Base-by-base conservation (phyloP, 1,140 invertebrate species). In the Liolophura sinensis region DNA sequence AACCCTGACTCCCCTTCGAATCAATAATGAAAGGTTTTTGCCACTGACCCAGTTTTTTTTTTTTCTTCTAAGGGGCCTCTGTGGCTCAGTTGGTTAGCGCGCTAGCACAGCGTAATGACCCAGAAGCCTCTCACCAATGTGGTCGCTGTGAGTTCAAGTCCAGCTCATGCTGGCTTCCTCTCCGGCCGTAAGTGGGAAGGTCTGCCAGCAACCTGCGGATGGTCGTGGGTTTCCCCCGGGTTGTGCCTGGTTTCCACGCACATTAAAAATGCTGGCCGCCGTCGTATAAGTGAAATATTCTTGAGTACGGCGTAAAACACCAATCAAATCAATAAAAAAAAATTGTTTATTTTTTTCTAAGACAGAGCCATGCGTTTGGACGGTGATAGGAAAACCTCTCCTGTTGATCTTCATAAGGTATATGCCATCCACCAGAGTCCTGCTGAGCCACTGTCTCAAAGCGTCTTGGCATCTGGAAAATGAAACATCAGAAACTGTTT, bases 381-480 rank as follows among this genome's bases (percentile, higher is more conserved):
- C 47, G n/a, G 12, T 57, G 54, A 50, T 47, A 61, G 54, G 46
- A 24, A 14, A 9, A 22, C 57, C 47, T 63, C 22, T 27, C 20
- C 16, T 31, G 49, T 6, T 50, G 55, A 31, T 64, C 65, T 40
- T 64, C 40, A 27, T 67, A 67, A n/a, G 69, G 69, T 16, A 71
- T 60, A 51, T 71, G 69, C 69, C 69, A 71, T 16, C 69, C 69
- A 60, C 31, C 31, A 0, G 51, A n/a, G 27, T 58, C 50, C 46
- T 64, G 56, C 27, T 68, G 65, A 31, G 65, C 60, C 0, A 51
- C 62, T 1, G 60, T 68, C 11, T 67, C 62, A 48, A 64, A 65
- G 54, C 48, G 20, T n/a, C 20, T 54, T 0, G 69, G 69, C 69
- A 66, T 67, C 69, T 71, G 58, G 7, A 52, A 67, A 47, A 67